Evolutionary conservation across 2,113 vertebrate genomes (phyloP).

Genomic region (Micromys minutus): DNA sequence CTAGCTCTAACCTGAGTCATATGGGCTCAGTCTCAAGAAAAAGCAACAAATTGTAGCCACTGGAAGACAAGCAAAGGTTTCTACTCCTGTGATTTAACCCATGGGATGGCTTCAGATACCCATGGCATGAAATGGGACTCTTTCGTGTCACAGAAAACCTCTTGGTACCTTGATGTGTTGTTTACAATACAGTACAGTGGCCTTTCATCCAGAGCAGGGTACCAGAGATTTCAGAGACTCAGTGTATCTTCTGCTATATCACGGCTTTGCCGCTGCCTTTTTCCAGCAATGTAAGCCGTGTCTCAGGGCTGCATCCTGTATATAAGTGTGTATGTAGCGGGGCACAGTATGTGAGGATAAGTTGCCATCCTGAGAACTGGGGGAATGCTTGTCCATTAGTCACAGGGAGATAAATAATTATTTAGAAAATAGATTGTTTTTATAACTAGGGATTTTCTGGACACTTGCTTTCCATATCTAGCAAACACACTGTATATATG

Average conservation of each 20-base stretch:
- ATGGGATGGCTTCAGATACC: background rate
- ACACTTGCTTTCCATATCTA: background rate
- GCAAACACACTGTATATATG: background rate
- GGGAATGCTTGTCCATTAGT: background rate
- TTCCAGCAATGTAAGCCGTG: background rate
- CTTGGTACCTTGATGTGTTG: background rate
- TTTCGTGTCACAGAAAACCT: accelerated
- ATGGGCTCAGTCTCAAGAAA: background rate
- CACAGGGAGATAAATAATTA: background rate
- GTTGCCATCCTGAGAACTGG: background rate
- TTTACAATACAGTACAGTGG: accelerated
- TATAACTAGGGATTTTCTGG: background rate
- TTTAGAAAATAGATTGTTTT: background rate
- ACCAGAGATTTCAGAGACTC: background rate
- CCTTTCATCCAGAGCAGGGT: accelerated
- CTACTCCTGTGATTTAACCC: too few relatives aligned
- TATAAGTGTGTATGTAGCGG: too few relatives aligned
- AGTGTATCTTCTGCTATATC: accelerated
- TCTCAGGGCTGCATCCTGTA: background rate
- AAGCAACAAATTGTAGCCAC: background rate
- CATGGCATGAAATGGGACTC: background rate
- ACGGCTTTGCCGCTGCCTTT: accelerated
- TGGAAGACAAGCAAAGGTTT: accelerated
- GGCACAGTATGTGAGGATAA: too few relatives aligned
- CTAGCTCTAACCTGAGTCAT: background rate